Conservation (phyloP, 1,140 invertebrate species). For the Delia radicum region DNA sequence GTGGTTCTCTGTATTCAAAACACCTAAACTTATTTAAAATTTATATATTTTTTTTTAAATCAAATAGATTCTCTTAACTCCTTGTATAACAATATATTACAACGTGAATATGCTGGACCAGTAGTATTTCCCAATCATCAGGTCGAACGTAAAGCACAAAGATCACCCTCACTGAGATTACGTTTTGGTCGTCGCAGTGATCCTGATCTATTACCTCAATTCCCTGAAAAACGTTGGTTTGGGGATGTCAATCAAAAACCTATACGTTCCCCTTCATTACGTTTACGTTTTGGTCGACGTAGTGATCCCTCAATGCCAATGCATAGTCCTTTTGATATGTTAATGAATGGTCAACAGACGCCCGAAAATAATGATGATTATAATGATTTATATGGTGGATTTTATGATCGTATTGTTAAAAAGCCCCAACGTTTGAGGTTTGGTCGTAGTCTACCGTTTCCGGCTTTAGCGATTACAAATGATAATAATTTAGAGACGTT, state of each 20-base stretch:
- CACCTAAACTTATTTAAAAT: neutral
- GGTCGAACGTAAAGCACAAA: constrained; percentile 69
- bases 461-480: constrained; percentile 2
- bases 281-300: constrained; percentile 65
- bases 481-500: neutral
- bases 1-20: neutral
- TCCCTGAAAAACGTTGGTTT: constrained; percentile 45
- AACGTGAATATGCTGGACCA: constrained; percentile 52
- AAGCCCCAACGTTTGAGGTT: constrained; percentile 51
- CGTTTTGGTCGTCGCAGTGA: constrained; percentile 72
- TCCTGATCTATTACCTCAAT: constrained; percentile 52
- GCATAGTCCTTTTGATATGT: constrained; percentile 21
- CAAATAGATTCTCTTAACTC: constrained; percentile 37
- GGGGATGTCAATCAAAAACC: constrained; percentile 57
- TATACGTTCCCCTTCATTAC: constrained; percentile 63
- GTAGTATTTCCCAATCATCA: constrained; percentile 60
- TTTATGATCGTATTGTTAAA: constrained; percentile 41
- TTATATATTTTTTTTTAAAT: neutral
- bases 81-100: constrained; percentile 50
- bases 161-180: constrained; percentile 68
- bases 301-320: constrained; percentile 61
- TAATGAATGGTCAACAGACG: constrained; percentile 16
- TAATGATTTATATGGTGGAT: constrained; percentile 35
- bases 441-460: constrained; percentile 42
- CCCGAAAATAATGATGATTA: constrained; percentile 24